Evolutionary conservation across 2,113 vertebrate genomes (phyloP).

Genomic region (Urocolius indicus): DNA sequence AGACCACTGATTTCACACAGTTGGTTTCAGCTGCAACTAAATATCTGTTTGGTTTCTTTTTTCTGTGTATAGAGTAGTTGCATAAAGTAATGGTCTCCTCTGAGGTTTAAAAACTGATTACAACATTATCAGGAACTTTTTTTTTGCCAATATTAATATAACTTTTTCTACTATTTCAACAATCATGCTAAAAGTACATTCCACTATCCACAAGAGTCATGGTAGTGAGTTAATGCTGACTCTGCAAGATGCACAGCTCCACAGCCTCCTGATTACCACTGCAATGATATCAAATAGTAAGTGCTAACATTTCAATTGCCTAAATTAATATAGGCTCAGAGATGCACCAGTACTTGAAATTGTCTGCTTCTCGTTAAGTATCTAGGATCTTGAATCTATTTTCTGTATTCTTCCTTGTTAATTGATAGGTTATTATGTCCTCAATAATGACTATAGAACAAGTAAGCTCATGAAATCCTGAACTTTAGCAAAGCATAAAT

Average conservation of each 20-base stretch:
- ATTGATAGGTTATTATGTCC: neutral
- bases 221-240: neutral
- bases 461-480: accelerated
- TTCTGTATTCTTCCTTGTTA: neutral
- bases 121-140: neutral
- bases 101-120: neutral
- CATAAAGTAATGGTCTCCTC: too few species aligned
- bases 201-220: neutral
- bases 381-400: neutral
- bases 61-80: neutral
- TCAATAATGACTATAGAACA: neutral
- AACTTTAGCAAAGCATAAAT: neutral
- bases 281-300: neutral
- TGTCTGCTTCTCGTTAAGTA: neutral
- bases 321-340: neutral
- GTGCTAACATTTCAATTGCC: neutral
- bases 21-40: neutral
- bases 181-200: neutral
- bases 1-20: neutral
- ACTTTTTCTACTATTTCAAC: neutral
- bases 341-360: neutral
- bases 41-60: neutral
- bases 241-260: neutral
- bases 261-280: neutral
- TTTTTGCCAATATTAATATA: neutral